A percentile compares a stretch with the other conserved stretches of the same genome.
These are phyloP conservation scores for Plutella xylostella DNA, from an alignment of 2,888 invertebrate genomes.

Conservation along the genomic window DNA sequence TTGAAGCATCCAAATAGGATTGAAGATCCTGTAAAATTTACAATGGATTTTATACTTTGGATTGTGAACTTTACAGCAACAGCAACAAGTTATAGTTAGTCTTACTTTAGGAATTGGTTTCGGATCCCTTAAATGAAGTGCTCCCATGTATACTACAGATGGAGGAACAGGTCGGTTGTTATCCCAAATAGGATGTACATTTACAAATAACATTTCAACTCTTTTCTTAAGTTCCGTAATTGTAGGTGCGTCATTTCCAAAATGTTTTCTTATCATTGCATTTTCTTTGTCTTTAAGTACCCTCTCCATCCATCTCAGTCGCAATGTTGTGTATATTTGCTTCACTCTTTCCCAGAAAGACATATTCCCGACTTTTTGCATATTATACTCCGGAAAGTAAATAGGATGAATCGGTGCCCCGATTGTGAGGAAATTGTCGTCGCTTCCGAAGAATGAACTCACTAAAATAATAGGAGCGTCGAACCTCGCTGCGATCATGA, in stretches of 20 bases:
- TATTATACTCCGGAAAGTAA: neutral
- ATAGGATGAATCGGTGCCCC: conserved; percentile 3
- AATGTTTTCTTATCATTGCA: neutral
- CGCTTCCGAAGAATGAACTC: conserved; percentile 3
- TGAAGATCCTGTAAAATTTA: conserved; percentile 2
- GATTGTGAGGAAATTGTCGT: neutral
- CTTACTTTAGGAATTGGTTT: conserved; percentile 3
- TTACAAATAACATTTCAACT: conserved; percentile 7
- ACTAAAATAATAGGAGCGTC: conserved; percentile 3
- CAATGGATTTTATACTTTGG: too few species aligned
- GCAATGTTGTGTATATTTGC: neutral
- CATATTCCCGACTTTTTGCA: neutral
- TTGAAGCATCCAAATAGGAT: conserved; percentile 2
- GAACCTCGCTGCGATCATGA: neutral
- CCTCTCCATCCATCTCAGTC: too few species aligned
- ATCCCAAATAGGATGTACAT: conserved; percentile 10
- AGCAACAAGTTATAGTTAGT: neutral
- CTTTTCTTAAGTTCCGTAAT: neutral
- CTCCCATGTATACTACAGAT: conserved; percentile 5
- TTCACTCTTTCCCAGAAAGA: conserved; percentile 1
- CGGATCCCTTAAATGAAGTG: conserved; percentile 3
- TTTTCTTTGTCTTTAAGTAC: neutral
- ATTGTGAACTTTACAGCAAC: too few species aligned
- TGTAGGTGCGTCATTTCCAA: neutral
- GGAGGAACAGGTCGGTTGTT: conserved; percentile 8